Evolutionary conservation across 1,140 invertebrate species (phyloP).

Genomic region (Helicoverpa zea): DNA sequence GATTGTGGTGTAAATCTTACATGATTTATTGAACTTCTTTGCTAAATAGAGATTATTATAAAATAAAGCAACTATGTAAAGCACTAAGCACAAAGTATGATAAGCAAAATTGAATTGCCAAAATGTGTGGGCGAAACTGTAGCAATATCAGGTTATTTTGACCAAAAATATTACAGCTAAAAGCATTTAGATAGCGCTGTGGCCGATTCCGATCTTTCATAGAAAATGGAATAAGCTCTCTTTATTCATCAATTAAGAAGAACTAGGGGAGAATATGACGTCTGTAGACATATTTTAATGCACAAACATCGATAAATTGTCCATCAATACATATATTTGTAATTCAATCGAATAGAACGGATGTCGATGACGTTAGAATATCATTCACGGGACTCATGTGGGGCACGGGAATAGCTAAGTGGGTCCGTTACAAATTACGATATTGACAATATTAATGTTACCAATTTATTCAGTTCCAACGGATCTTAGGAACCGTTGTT

Average conservation of each 20-base stretch:
- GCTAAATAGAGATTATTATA: too few species aligned
- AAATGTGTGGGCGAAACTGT: too few species aligned
- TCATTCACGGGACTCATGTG: constrained; percentile 25
- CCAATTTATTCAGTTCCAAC: background rate
- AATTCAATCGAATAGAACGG: constrained; percentile 43
- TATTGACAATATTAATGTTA: constrained; percentile 38
- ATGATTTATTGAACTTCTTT: too few species aligned
- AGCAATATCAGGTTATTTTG: too few species aligned
- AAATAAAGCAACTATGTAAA: too few species aligned
- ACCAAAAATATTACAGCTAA: too few species aligned
- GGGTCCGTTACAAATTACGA: constrained; percentile 31
- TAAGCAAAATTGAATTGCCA: too few species aligned
- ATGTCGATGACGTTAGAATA: constrained; percentile 39
- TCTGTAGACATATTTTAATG: background rate
- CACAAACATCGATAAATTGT: constrained; percentile 22
- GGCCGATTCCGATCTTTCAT: too few species aligned
- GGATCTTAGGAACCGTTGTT: background rate
- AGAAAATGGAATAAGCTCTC: too few species aligned
- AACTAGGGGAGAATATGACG: constrained; percentile 6
- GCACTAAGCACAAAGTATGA: too few species aligned
- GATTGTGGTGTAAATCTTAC: background rate
- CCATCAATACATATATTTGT: constrained; percentile 30
- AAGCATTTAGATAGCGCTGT: too few species aligned
- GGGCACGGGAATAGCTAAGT: constrained; percentile 25
- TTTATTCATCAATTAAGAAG: too few species aligned